These are phyloP conservation scores for Cydia pomonella DNA, from an alignment of 1,140 invertebrate genomes.

Conservation along the genomic window DNA sequence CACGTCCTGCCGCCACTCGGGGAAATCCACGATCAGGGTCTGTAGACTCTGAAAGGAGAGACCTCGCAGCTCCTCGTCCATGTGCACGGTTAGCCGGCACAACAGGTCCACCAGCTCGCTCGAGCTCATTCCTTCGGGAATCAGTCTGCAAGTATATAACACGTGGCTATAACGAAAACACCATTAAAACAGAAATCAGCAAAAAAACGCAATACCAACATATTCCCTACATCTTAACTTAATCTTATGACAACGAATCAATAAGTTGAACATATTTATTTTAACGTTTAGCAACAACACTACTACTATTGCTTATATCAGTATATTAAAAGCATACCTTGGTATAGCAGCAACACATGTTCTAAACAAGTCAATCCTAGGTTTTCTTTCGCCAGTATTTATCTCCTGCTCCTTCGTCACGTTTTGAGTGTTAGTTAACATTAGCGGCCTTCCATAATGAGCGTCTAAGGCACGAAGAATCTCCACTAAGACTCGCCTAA, in stretches of 20 bases:
- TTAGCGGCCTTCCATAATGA: constrained; percentile 96
- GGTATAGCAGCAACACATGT: constrained; percentile 99
- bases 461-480: constrained; percentile 97
- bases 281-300: not conserved
- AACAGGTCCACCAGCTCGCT: constrained; percentile 96
- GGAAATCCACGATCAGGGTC: constrained; percentile 96
- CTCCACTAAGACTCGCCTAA: constrained; percentile 97
- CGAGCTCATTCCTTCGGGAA: constrained; percentile 98
- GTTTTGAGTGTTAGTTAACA: constrained; percentile 98
- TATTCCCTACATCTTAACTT: not conserved
- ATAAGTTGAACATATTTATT: no score
- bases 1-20: constrained; percentile 98
- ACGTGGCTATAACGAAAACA: not conserved
- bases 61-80: constrained; percentile 94
- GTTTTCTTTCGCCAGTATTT: constrained; percentile 98
- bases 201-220: no score
- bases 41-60: constrained; percentile 98
- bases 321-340: constrained; percentile 55
- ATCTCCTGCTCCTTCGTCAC: constrained; percentile 98
- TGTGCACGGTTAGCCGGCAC: constrained; percentile 93
- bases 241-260: no score
- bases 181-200: not conserved
- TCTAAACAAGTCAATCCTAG: constrained; percentile 97
- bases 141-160: constrained; percentile 83
- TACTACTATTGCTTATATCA: not conserved